Conservation (phyloP, 2,113 vertebrate genomes). For the Columba livia region DNA sequence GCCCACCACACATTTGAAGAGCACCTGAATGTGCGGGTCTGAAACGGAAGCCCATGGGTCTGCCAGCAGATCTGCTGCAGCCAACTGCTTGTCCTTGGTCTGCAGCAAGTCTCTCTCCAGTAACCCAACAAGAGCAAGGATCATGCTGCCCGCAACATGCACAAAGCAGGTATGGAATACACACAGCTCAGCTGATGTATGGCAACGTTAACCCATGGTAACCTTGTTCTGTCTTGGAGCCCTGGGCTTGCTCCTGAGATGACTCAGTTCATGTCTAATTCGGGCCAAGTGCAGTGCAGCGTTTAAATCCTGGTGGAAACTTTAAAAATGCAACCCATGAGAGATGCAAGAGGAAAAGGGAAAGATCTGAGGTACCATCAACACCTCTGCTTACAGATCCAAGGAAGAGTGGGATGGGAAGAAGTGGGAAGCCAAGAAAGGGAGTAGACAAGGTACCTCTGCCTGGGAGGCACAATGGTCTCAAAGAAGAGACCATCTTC, state of each 20-base stretch:
- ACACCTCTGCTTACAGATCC: rapidly evolving
- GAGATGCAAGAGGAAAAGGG: neutral
- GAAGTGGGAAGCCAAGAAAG: neutral
- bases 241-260: neutral
- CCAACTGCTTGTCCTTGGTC: rapidly evolving
- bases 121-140: rapidly evolving
- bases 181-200: rapidly evolving
- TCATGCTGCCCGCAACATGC: rapidly evolving
- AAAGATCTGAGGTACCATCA: neutral
- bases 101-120: neutral
- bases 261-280: neutral
- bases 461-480: neutral
- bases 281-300: neutral
- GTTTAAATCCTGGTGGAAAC: neutral
- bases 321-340: rapidly evolving
- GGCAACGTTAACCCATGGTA: no score
- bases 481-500: neutral
- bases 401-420: rapidly evolving
- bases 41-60: neutral
- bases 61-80: neutral
- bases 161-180: rapidly evolving
- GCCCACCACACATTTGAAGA: neutral
- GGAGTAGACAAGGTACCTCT: neutral
- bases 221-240: neutral
- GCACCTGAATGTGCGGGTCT: neutral